Conservation (phyloP, 2,113 vertebrate species). For the Platysteira castanea region DNA sequence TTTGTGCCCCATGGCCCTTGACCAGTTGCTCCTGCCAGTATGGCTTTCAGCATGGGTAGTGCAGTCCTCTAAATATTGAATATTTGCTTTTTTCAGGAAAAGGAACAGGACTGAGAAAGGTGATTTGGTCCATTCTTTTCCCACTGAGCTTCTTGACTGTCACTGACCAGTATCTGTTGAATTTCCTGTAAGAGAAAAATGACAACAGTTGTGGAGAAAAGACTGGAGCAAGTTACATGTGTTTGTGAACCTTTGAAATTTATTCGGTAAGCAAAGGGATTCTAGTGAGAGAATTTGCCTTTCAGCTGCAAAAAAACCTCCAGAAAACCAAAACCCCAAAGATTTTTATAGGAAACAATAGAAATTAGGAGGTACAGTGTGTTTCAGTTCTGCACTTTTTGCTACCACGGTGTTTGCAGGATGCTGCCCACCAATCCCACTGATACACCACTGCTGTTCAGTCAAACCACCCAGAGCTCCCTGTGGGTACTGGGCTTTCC, state of each 20-base stretch:
- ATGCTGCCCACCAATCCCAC: background rate
- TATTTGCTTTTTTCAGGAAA: background rate
- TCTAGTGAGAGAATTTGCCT: background rate
- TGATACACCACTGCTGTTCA: background rate
- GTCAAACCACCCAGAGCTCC: background rate
- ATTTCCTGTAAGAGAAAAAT: background rate
- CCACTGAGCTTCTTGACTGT: background rate
- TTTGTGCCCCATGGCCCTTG: background rate
- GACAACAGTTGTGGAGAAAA: background rate
- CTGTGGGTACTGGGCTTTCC: background rate
- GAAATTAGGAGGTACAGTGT: background rate
- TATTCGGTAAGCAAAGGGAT: background rate
- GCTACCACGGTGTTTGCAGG: background rate
- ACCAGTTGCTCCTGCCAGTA: background rate
- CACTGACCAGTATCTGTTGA: background rate
- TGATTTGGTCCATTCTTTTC: background rate
- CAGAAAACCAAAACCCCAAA: background rate
- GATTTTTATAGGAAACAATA: background rate
- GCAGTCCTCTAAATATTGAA: background rate
- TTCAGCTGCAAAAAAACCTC: background rate
- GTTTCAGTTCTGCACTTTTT: background rate
- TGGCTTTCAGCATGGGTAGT: background rate
- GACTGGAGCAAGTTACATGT: background rate
- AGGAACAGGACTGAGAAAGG: background rate
- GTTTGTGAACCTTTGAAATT: background rate